Base-by-base conservation (phyloP, 2,797 vertebrate species). In the Fundulus diaphanus region DNA sequence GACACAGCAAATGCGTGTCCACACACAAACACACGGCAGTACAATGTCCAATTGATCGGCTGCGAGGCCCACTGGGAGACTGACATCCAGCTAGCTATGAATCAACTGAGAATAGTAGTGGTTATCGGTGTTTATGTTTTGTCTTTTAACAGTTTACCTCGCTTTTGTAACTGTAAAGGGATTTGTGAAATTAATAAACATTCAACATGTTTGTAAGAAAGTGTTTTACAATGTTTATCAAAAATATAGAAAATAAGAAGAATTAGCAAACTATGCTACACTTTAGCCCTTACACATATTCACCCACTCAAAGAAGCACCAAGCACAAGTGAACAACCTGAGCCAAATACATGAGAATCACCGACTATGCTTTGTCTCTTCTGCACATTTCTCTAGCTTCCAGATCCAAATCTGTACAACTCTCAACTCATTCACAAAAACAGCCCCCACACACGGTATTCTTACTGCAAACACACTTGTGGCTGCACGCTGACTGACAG, bases 401-500 rank as follows among this genome's bases (percentile, higher is more conserved):
- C 15, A 35, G 31, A 8, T 81, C 24, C 69, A 15, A 52, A 29
- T 74, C 9, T 71, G 27, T 49, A 3, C 48, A 9, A 15, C 8
- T 70, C 56, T 70, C 77, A 27, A 66, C 66, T 83, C 87, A 82
- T 77, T 82, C 80, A 86, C 67, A 83, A 73, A 80, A 69, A 56
- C 40, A 29, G 24, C 11, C 7, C 44, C 27, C 66, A 61, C 67
- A 56, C 68, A 54, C 57, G 52, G 46, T 52, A 5, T 37, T 8
- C 75, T 37, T 61, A 77, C 79, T 84, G 80, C 59, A 63, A 63
- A 63, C 18, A 88, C 82, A 84, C 81, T 81, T 40, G 61, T n/a
- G 61, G 35, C 78, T 31, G 49, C 74, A 83, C 0, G 35, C 77
- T 96, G 96, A 97, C 88, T 94, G 93, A 96, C 95, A 95, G 94